A percentile compares a stretch with the other conserved stretches of the same genome.
phyloP scores from a whole-genome alignment of 30 jellyfish, hydroid and myxozoan species.

The Aurelia aurita region DNA sequence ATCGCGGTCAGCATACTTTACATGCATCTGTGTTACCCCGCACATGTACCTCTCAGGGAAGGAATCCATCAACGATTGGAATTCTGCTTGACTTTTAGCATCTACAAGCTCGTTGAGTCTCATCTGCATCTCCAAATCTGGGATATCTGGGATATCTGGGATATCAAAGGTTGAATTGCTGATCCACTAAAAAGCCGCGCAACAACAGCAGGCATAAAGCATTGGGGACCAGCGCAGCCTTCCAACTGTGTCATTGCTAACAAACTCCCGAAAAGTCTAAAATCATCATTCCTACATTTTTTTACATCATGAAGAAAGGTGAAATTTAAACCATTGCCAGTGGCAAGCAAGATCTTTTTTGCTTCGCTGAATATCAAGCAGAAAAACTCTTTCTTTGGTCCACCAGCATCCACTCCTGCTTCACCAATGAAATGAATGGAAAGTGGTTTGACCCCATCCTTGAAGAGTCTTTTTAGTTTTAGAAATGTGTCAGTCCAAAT shows the following conservation, averaged over 20 bases:
- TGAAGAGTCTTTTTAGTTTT: neutral
- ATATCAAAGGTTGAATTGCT: too few relatives aligned
- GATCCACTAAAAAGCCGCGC: neutral
- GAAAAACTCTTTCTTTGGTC: constrained; percentile 22
- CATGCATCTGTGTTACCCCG: constrained; percentile 1
- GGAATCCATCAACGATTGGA: neutral
- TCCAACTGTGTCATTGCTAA: constrained; percentile 5
- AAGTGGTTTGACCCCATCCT: constrained; percentile 2
- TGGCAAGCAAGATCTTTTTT: neutral
- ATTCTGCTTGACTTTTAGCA: neutral
- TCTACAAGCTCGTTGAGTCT: neutral
- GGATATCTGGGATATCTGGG: neutral
- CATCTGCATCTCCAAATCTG: neutral
- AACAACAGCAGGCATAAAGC: constrained; percentile 6
- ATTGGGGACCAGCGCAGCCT: constrained; percentile 6
- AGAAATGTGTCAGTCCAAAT: too few relatives aligned
- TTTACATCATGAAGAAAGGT: too few relatives aligned
- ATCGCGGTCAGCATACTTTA: constrained; percentile 5
- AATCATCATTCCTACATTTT: constrained; percentile 27
- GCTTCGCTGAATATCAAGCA: neutral
- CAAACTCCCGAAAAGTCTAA: constrained; percentile 13
- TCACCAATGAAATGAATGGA: constrained; percentile 12
- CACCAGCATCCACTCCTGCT: constrained; percentile 21
- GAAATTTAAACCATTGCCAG: constrained; percentile 16
- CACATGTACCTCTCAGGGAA: neutral